phyloP scores from a whole-genome alignment of 2,113 vertebrate species.

The Bostrychus sinensis region DNA sequence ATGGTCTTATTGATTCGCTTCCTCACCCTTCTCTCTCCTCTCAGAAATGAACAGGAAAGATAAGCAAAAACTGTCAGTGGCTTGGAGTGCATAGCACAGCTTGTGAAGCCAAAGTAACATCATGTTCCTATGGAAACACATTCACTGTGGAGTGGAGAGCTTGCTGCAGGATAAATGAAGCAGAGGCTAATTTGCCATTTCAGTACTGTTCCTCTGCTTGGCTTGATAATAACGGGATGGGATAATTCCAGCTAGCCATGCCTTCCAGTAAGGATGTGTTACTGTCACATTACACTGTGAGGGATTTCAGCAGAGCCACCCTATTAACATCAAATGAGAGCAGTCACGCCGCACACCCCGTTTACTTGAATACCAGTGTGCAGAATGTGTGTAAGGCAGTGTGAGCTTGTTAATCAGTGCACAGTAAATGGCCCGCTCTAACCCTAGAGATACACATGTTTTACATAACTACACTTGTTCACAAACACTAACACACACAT shows the following conservation, averaged over 20 bases:
- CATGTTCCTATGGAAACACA: slow-evolving; percentile 76
- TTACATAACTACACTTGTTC: slow-evolving; percentile 7
- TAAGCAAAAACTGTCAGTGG: slow-evolving; percentile 31
- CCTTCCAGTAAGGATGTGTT: slow-evolving; percentile 46
- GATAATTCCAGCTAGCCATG: slow-evolving; percentile 46
- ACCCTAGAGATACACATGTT: slow-evolving; percentile 22
- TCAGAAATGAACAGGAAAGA: slow-evolving; percentile 44
- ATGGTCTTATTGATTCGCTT: slow-evolving; percentile 53
- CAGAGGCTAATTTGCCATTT: slow-evolving; percentile 72
- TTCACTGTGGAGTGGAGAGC: slow-evolving; percentile 47
- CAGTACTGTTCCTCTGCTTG: slow-evolving; percentile 58
- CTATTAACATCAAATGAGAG: slow-evolving; percentile 45
- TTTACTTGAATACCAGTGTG: slow-evolving; percentile 35
- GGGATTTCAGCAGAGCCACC: slow-evolving; percentile 47
- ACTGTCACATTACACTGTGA: slow-evolving; percentile 40
- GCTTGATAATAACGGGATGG: slow-evolving; percentile 64
- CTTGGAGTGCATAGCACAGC: slow-evolving; percentile 33
- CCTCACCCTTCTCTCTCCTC: slow-evolving; percentile 15
- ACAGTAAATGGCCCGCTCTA: slow-evolving; percentile 15
- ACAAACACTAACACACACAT: slow-evolving; percentile 4
- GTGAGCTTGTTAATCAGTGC: slow-evolving; percentile 53
- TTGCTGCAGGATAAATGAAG: slow-evolving; percentile 72
- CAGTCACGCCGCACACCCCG: slow-evolving; percentile 19
- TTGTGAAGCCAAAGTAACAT: slow-evolving; percentile 52
- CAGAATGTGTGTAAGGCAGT: slow-evolving; percentile 41